Evolutionary conservation across 2,797 vertebrate species (phyloP).

Genomic region (Xenentodon cancila): DNA sequence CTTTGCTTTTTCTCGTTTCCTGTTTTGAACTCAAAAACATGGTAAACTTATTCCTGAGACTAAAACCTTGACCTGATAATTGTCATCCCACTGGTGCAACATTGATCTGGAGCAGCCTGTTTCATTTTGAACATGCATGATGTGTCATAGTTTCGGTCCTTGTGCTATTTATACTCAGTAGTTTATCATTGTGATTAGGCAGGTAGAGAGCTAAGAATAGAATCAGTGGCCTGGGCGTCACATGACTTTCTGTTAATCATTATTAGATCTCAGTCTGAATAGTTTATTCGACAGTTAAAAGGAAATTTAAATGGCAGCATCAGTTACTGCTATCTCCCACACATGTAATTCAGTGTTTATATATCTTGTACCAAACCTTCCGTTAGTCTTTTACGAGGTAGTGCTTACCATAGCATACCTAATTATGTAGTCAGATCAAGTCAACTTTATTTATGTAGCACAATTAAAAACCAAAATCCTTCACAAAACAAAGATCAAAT

Average conservation of each 20-base stretch:
- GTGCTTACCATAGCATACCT: too few species aligned
- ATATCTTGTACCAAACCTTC: too few species aligned
- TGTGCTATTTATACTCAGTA: conserved; percentile 11
- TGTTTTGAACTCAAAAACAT: background rate
- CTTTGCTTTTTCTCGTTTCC: background rate
- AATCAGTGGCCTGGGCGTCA: background rate
- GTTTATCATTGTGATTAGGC: conserved; percentile 6
- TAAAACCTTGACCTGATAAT: background rate
- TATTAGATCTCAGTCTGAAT: background rate
- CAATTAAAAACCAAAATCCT: too few species aligned
- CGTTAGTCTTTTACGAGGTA: too few species aligned
- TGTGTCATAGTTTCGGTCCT: conserved; percentile 52
- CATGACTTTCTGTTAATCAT: background rate
- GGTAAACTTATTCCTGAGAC: conserved; percentile 9
- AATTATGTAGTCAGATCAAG: too few species aligned
- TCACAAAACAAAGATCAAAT: too few species aligned
- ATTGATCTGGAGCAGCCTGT: background rate
- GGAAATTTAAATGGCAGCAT: too few species aligned
- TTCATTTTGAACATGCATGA: background rate
- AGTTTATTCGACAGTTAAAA: too few species aligned
- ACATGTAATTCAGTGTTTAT: too few species aligned
- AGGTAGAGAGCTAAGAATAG: conserved; percentile 5
- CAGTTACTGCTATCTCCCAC: too few species aligned
- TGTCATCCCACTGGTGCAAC: conserved; percentile 8
- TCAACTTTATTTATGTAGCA: too few species aligned